Percentiles rank a stretch among this genome's conserved stretches.
Evolutionary conservation across 2,797 vertebrate species (phyloP).

Genomic region (Paramormyrops hopkinsi): DNA sequence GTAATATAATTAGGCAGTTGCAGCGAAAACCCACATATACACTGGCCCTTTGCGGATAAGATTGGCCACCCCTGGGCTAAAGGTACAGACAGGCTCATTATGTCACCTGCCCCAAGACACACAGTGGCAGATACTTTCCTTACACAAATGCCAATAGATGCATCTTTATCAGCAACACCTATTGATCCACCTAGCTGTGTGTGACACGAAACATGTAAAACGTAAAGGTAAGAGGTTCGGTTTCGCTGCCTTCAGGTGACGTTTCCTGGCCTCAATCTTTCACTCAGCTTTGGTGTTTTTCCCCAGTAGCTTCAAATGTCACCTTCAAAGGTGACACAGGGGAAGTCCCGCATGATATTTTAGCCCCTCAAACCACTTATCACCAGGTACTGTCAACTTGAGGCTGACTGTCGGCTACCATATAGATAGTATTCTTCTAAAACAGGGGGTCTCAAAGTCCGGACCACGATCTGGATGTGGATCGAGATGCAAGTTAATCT

Average conservation of each 20-base stretch:
- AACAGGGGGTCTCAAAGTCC: not conserved
- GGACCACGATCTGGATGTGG: not conserved
- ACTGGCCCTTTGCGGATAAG: no score
- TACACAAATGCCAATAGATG: not conserved
- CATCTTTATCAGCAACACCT: not conserved
- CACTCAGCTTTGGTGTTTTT: not conserved
- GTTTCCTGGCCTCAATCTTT: constrained; percentile 16
- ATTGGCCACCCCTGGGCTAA: not conserved
- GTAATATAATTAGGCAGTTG: no score
- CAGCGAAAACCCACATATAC: no score
- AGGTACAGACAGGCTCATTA: not conserved
- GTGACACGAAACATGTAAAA: not conserved
- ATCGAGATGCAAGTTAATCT: not conserved
- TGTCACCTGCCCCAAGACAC: not conserved
- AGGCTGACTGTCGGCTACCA: not conserved
- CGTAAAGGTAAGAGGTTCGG: not conserved
- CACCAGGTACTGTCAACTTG: not conserved
- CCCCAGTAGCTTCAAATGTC: not conserved
- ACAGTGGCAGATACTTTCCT: not conserved
- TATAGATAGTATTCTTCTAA: not conserved
- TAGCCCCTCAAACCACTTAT: not conserved
- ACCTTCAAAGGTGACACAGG: not conserved
- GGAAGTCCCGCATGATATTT: not conserved
- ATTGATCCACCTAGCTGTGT: not conserved
- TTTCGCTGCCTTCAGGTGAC: not conserved